Base-by-base conservation (phyloP, 2,888 invertebrate genomes). In the Pyrrhosoma nymphula region DNA sequence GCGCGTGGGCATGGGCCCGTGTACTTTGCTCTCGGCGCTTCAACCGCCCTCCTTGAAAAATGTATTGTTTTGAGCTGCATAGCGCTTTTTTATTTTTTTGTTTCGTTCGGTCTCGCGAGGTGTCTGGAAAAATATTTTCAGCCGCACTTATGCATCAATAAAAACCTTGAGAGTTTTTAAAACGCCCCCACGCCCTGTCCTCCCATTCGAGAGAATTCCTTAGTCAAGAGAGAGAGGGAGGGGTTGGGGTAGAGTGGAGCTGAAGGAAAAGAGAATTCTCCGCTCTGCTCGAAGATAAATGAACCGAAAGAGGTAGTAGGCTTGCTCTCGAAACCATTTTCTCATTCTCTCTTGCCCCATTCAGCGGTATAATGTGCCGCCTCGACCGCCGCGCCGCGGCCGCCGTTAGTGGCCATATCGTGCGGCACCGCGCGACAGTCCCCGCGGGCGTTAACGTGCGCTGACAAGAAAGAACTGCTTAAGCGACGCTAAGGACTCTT, bases 391-490 rank as follows among this genome's bases (percentile, higher is more conserved):
- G 82, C 30, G 82, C 82, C 30, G 30, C 82, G 30, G 30, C 30
- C 82, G 82, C 82, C 82, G 35, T 82, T 82, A 82, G 82, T 6
- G 35, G 82, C 16, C 8, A 4, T 35, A 12, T 35, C 69, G 69
- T n/a, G 69, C n/a, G 60, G 60, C 60, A 60, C 60, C 60, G 69
- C 82, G 35, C 2, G 14, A 47, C 47, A 8, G 47, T 47, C 47
- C 16, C 82, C 82, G 16, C 82, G 35, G 82, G 82, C 82, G 82
- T 35, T 18, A 60, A 82, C 82, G 35, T 35, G 82, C 35, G 30
- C 82, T 35, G 82, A 82, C 82, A 55, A 60, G 89, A 89, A 89
- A 20, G 89, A n/a, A n/a, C 89, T 89, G 89, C 89, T 89, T 89
- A 60, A 89, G 89, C 89, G 56, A 56, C 55, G 55, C 56, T 89